These are phyloP conservation scores for Morelia viridis DNA, from an alignment of 2,797 vertebrate species.

Conservation along the genomic window DNA sequence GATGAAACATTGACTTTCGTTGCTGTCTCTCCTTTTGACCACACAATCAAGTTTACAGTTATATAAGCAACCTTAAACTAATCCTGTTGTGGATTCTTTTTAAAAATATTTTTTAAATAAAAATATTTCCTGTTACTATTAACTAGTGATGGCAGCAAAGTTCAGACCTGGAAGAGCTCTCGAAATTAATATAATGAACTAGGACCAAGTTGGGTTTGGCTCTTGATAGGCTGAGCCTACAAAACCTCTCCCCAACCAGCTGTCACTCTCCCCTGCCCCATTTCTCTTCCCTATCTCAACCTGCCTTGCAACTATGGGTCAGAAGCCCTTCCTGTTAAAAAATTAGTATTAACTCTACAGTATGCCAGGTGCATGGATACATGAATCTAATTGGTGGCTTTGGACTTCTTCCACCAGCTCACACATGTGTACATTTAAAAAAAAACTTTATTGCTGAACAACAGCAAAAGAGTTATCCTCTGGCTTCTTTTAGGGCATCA, in stretches of 20 bases:
- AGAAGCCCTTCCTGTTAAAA: neutral
- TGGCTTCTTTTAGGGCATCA: too few relatives aligned
- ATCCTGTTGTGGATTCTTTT: neutral
- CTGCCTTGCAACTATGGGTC: neutral
- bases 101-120: neutral
- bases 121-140: neutral
- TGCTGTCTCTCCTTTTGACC: neutral
- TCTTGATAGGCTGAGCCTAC: neutral
- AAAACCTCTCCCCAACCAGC: neutral
- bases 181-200: neutral
- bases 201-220: neutral
- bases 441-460: too few relatives aligned
- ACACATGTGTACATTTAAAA: too few relatives aligned
- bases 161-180: neutral
- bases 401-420: too few relatives aligned
- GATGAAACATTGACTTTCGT: neutral
- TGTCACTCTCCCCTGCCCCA: neutral
- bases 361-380: neutral
- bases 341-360: neutral
- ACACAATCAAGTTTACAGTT: neutral
- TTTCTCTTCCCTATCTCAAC: neutral
- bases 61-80: constrained; percentile 6
- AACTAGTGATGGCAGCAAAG: neutral
- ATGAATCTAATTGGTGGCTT: neutral
- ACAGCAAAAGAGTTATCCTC: too few relatives aligned